Base-by-base conservation (phyloP, 2,888 invertebrate species). In the Agrotis puta region DNA sequence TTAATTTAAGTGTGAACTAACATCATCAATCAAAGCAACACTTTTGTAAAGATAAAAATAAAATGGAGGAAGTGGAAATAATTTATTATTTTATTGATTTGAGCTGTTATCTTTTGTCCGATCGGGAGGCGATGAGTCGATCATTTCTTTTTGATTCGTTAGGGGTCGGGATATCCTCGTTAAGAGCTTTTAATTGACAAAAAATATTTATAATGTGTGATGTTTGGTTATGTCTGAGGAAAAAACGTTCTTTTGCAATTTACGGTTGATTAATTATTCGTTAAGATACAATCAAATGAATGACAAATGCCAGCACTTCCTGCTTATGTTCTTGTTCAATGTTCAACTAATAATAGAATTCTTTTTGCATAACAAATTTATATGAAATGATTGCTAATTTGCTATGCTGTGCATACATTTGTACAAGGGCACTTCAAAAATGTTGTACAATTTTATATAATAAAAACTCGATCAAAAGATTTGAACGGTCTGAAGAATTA, bases 51-150 rank as follows among this genome's bases (percentile, higher is more conserved):
- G 92, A 92, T 91, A 93, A 93, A 92, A 92, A 92, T 89, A 91
- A 91, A 90, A 88, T 88, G 85, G 88, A 93, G 94, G 94, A 94
- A 94, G 92, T 92, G 87, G 90, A 91, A 91, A 92, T 93, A 94
- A 95, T 94, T 91, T 93, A 94, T 95, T 94, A 94, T 94, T 94
- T 94, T 94, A 95, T 95, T 95, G 95, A 94, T 95, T 94, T 92
- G 91, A 90, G 68, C 85, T 88, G 87, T 91, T 95, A 95, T 95
- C 95, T 94, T 88, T 90, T 89, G 93, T 91, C 94, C 94, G 92
- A 95, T 95, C 95, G 83, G 74, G 81, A 79, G 86, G 88, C 89
- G 91, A 91, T 92, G 92, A 92, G 92, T 92, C 85, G 88, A 89
- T 91, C 88, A 89, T 92, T 93, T 88, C 88, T 88, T 90, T 89